Conservation (phyloP, 2,797 vertebrate genomes). For the Morelia viridis region DNA sequence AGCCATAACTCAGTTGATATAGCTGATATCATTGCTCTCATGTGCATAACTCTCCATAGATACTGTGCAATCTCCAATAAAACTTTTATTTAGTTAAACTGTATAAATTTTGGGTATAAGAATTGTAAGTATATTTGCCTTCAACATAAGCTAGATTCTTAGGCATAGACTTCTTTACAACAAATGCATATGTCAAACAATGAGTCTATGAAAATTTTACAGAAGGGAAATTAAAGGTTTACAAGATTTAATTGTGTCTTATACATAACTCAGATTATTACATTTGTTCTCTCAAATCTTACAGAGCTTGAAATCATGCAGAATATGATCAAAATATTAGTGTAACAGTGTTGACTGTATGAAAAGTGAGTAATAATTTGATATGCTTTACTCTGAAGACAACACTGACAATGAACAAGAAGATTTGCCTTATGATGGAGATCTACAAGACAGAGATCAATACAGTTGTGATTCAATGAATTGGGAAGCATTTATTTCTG, state of each 20-base stretch:
- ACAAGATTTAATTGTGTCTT: background rate
- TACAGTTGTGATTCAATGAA: background rate
- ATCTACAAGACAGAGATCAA: constrained; percentile 47
- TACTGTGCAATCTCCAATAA: background rate
- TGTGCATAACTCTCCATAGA: background rate
- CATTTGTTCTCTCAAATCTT: constrained; percentile 41
- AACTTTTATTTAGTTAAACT: background rate
- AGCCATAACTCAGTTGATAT: background rate
- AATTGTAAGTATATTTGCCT: background rate
- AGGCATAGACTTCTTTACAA: background rate
- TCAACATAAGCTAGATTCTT: background rate
- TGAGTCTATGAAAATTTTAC: background rate
- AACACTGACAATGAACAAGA: constrained; percentile 83
- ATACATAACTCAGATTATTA: background rate
- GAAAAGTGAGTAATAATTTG: constrained; percentile 31
- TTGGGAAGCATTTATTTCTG: background rate
- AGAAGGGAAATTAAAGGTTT: background rate
- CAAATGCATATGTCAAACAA: background rate
- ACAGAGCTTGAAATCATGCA: constrained; percentile 30
- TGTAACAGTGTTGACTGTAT: background rate
- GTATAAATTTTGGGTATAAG: background rate
- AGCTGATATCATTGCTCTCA: background rate
- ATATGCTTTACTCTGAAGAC: constrained; percentile 51
- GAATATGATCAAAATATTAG: background rate
- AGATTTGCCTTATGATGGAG: constrained; percentile 79